Evolutionary conservation across 2,797 vertebrate genomes (phyloP), one percentile per base, ranked within the genome.

Genomic region (Pachyuromys duprasi): DNA sequence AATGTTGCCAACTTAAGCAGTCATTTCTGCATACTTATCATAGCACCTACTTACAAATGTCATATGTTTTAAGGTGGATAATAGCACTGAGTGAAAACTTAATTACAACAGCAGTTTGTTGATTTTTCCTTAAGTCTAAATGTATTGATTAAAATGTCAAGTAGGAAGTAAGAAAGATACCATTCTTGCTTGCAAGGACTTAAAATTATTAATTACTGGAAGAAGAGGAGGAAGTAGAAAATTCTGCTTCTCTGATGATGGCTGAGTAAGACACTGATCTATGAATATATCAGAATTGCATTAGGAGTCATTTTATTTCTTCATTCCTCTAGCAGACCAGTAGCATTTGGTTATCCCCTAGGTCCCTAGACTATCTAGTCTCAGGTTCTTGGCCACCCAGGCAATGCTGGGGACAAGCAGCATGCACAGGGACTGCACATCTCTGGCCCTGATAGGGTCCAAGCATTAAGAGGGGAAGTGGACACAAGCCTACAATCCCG

Each of bases 21-120:
- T 12, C 72, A 96, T 70, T 97, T 95, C 84, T 92, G n/a, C 4
- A 33, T 74, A 95, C 62, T 5, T 33, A 82, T 69, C 81, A 88
- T 11, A 86, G 36, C 18, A 86, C 78, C 53, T 42, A 75, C 24
- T 55, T 93, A 17, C 9, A 93, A 97, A 95, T 86, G 22, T 28
- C 80, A 7, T 83, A 75, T 62, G 31, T 53, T 92, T 90, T 86
- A 87, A 78, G 60, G n/a, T 62, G n/a, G 14, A 60, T 62, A 91
- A 90, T 0, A 78, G n/a, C 55, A 93, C 7, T 60, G 62, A 87
- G 84, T 93, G 75, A 96, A 86, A 86, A 82, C 57, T 91, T 67
- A 80, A 95, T 93, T 93, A 76, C 36, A 96, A 86, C 65, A 93
- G 67, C 78, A 96, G 28, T 75, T 88, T 82, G 86, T 65, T 96